Evolutionary conservation across 92 coral and sea anemone genomes (phyloP).

Genomic region (Zoanthus solanderi): DNA sequence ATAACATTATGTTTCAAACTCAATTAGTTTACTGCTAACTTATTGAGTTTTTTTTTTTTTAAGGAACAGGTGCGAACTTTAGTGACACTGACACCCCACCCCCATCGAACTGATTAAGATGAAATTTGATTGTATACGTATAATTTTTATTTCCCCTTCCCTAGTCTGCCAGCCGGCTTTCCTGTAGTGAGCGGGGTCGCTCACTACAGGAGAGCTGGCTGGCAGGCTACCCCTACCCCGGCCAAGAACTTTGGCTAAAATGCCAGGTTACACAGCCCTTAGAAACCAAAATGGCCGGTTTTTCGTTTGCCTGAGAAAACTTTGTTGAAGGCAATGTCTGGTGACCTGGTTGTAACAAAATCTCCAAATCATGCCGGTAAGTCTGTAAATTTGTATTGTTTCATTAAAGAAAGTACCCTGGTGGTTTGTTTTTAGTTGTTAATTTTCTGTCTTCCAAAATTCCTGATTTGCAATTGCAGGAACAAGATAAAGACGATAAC

Average conservation of each 20-base stretch:
- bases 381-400: neutral
- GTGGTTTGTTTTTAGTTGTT: neutral
- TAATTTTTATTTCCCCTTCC: too few species aligned
- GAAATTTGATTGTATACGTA: too few species aligned
- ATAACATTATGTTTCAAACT: too few species aligned
- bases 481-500: conserved; percentile 85
- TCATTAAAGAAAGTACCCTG: neutral
- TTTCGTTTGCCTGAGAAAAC: neutral
- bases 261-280: conserved; percentile 44
- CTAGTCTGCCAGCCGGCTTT: too few species aligned
- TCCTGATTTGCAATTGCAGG: neutral
- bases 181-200: too few species aligned
- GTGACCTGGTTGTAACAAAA: neutral
- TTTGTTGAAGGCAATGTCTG: neutral
- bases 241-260: neutral
- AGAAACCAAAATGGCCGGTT: conserved; percentile 48
- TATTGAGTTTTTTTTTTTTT: too few species aligned
- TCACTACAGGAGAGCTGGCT: too few species aligned
- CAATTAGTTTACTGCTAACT: too few species aligned
- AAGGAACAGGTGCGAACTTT: too few species aligned
- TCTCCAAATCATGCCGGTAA: conserved; percentile 34
- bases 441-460: neutral
- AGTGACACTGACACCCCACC: too few species aligned
- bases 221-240: neutral
- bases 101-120: too few species aligned